Evolutionary conservation across 2,113 vertebrate genomes (phyloP), one percentile per base, ranked within the genome.

Genomic region (Gorsachius goisagi): DNA sequence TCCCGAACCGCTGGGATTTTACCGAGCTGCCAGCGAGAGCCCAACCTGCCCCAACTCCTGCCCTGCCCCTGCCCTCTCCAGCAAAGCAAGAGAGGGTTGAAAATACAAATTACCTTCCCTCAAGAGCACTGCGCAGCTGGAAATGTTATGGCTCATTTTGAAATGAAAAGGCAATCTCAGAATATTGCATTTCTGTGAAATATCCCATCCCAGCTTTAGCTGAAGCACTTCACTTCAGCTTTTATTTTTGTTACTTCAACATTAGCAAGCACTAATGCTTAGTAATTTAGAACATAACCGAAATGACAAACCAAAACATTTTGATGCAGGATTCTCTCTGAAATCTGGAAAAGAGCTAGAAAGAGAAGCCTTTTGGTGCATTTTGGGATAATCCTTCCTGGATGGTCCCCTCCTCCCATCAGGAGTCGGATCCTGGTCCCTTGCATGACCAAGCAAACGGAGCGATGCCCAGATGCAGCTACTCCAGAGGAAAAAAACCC

Each of bases 81-180:
- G 19, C 44, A 63, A 39, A n/a, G 77, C 13, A 28, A 35, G 52
- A 68, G 35, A 22, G 33, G 64, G 18, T 15, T 83, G 63, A 27
- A 94, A 83, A 88, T 9, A 24, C 45, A 32, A 82, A 82, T 88
- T 82, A 14, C 21, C 52, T 60, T 16, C 58, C 50, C 39, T 2
- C 71, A 15, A 24, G 67, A 80, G n/a, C 47, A 15, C 1, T 6
- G 67, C 18, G 72, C 63, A 92, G 67, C 63, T 90, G 79, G 83
- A 62, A 68, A 68, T 20, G 28, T 95, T 93, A 90, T 41, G 83
- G 94, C 85, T 93, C n/a, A 32, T 86, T 96, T 69, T 82, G 59
- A 95, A 95, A 95, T 47, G 90, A 95, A 95, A 90, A 92, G 85
- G 79, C 92, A 96, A 92, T 90, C 83, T 92, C 75, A 8, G 58